A percentile compares a stretch with the other conserved stretches of the same genome.
phyloP scores from a whole-genome alignment of 2,888 invertebrate species.

The Pasiphila rectangulata region DNA sequence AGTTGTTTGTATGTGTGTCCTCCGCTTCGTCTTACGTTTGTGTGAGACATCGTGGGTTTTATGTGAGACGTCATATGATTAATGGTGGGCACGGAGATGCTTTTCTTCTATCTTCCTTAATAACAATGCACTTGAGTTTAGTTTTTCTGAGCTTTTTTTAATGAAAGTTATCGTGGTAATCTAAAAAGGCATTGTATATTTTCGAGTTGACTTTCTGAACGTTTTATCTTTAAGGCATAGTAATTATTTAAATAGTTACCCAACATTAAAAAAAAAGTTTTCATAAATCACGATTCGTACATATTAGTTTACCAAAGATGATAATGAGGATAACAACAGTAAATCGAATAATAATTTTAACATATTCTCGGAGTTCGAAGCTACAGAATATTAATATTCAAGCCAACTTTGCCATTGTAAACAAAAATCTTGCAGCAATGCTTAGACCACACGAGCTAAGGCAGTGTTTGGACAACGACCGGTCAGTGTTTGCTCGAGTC shows the following conservation, averaged over 20 bases:
- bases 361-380: slow-evolving; percentile 3
- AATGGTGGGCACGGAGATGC: slow-evolving; percentile 65
- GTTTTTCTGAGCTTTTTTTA: slow-evolving; percentile 52
- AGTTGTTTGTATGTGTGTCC: slow-evolving; percentile 41
- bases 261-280: too few relatives aligned
- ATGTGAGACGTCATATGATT: slow-evolving; percentile 70
- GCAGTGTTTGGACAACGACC: slow-evolving; percentile 70
- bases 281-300: too few relatives aligned
- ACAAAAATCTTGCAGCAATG: slow-evolving; percentile 58
- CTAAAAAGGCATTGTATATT: background rate
- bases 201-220: background rate
- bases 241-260: too few relatives aligned
- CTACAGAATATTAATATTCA: slow-evolving; percentile 69
- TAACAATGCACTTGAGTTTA: slow-evolving; percentile 64
- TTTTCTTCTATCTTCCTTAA: slow-evolving; percentile 59
- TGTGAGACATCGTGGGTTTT: slow-evolving; percentile 53
- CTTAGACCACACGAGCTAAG: slow-evolving; percentile 55
- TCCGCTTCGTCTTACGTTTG: too few relatives aligned
- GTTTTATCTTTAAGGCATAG: background rate
- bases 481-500: slow-evolving; percentile 70
- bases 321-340: too few relatives aligned
- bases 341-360: background rate
- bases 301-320: too few relatives aligned
- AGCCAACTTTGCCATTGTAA: slow-evolving; percentile 62
- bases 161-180: background rate